Conservation (phyloP, 2,888 invertebrate genomes). For the Drosophila nr. fundita region DNA sequence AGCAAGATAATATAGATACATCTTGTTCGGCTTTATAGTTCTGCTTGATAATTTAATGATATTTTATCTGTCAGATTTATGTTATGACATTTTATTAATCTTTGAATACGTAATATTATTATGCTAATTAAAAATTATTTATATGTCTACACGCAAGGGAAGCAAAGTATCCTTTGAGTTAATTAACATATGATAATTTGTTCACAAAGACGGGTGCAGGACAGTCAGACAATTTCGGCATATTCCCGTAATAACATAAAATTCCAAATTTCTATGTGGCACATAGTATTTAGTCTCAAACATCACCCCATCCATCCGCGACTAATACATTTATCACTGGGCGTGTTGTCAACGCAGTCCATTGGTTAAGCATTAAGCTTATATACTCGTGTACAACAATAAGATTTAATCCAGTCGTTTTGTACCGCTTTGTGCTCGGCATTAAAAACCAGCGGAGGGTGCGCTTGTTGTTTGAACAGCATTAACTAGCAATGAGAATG, state of each 20-base stretch:
- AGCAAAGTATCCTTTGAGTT: neutral
- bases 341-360: constrained; percentile 33
- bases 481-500: constrained; percentile 57
- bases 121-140: neutral
- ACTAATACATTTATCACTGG: constrained; percentile 10
- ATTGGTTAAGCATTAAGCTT: constrained; percentile 41
- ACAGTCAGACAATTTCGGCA: neutral
- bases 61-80: neutral
- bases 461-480: constrained; percentile 50
- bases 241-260: neutral
- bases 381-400: constrained; percentile 29
- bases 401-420: constrained; percentile 47
- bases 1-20: neutral
- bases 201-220: neutral
- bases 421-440: constrained; percentile 26
- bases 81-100: neutral
- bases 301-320: neutral
- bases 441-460: constrained; percentile 61
- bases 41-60: neutral
- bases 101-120: neutral
- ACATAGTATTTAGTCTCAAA: neutral
- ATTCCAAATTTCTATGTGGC: neutral
- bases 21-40: neutral
- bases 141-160: neutral
- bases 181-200: neutral